A percentile compares a stretch with the other conserved stretches of the same genome.
Evolutionary conservation across 1,140 invertebrate genomes (phyloP).

Genomic region (Drosophila quadrilineata): DNA sequence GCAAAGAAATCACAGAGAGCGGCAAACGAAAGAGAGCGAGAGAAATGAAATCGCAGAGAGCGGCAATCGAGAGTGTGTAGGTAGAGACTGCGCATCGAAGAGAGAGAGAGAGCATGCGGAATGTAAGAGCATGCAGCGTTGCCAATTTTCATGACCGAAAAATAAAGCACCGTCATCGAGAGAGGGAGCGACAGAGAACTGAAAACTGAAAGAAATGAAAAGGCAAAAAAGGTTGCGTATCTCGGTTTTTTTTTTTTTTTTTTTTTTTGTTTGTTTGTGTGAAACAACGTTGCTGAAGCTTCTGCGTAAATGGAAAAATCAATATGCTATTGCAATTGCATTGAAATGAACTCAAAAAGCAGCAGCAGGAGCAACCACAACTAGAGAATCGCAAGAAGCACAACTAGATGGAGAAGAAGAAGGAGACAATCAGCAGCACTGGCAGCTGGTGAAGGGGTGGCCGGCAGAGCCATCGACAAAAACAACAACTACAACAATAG

Average conservation of each 20-base stretch:
- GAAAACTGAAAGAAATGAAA: constrained; percentile 1
- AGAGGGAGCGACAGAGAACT: no score
- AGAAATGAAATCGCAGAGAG: not conserved
- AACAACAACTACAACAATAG: constrained; percentile 12
- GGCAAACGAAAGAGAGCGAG: not conserved
- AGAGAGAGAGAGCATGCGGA: not conserved
- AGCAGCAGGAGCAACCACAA: not conserved
- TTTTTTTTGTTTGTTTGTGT: constrained; percentile 6
- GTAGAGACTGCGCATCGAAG: no score
- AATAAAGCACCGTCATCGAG: constrained; percentile 1
- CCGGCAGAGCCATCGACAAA: no score
- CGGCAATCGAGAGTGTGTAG: no score
- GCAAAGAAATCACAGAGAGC: not conserved
- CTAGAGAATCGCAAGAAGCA: not conserved
- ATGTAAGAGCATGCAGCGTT: constrained; percentile 31
- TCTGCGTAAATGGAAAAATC: constrained; percentile 51
- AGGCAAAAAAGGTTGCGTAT: constrained; percentile 12
- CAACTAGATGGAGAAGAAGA: not conserved
- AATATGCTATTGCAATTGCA: constrained; percentile 61
- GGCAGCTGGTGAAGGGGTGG: not conserved
- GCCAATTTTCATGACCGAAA: constrained; percentile 52
- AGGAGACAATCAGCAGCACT: constrained; percentile 2
- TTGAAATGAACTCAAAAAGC: constrained; percentile 48
- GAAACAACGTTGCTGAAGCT: constrained; percentile 1
- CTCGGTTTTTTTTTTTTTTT: not conserved